Conservation (phyloP, 1,140 invertebrate genomes). For the Cherax quadricarinatus region DNA sequence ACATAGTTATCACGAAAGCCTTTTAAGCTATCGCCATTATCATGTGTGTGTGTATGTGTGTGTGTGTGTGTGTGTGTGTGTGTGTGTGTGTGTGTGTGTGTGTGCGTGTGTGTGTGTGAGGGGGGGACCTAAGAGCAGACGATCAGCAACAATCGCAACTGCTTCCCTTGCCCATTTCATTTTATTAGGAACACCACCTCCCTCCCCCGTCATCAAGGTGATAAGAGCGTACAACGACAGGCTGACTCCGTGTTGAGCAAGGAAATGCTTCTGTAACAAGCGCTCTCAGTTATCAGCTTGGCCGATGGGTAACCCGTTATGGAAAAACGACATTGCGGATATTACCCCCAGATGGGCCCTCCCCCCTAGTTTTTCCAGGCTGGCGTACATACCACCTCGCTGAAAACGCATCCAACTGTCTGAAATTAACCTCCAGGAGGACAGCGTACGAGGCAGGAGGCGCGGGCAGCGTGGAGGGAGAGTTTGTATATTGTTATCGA, state of each 20-base stretch:
- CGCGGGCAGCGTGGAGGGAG: not conserved
- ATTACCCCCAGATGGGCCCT: too few relatives aligned
- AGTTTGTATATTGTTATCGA: not conserved
- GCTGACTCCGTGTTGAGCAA: conserved; percentile 27
- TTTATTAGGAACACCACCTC: conserved; percentile 4
- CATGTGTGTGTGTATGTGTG: not conserved
- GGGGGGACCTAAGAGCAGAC: not conserved
- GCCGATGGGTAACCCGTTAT: not conserved
- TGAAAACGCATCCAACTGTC: not conserved
- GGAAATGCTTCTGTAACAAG: conserved; percentile 16
- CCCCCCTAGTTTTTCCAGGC: not conserved
- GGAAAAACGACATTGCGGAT: too few relatives aligned
- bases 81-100: too few relatives aligned
- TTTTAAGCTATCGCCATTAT: conserved; percentile 44
- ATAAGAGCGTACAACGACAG: conserved; percentile 40
- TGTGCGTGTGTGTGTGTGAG: too few relatives aligned
- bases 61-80: too few relatives aligned
- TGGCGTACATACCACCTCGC: not conserved
- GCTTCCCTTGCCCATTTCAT: not conserved
- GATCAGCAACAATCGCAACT: not conserved
- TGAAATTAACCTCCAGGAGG: too few relatives aligned
- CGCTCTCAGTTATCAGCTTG: not conserved
- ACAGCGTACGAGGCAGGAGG: not conserved
- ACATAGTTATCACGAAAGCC: conserved; percentile 37
- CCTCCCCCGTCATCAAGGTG: not conserved